A percentile compares a stretch with the other conserved stretches of the same genome.
phyloP scores from a whole-genome alignment of 35 echinoderm and acorn worm genomes.

The Holothuria glaberrima region DNA sequence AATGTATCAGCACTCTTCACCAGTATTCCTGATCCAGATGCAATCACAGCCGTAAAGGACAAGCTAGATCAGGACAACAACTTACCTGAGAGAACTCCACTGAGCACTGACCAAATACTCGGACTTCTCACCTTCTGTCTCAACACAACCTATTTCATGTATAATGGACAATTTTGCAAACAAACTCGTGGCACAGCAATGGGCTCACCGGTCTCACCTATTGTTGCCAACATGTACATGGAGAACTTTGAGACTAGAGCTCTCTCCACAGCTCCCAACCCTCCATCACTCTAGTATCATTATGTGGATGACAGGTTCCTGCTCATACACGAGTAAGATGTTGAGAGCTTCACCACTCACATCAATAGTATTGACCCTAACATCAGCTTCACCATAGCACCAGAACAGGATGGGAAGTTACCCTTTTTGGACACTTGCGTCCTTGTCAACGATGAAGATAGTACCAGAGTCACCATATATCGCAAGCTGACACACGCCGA shows the following conservation, averaged over 20 bases:
- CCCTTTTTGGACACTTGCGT: conserved; percentile 55
- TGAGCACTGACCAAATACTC: no score
- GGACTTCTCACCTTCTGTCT: conserved; percentile 24
- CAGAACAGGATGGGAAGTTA: conserved; percentile 39
- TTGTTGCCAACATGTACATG: conserved; percentile 63
- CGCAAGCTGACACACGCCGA: conserved; percentile 59
- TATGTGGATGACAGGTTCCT: conserved; percentile 66
- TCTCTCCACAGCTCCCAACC: conserved; percentile 29
- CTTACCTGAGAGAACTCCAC: no score
- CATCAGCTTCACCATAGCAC: conserved; percentile 69
- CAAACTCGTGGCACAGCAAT: conserved; percentile 49
- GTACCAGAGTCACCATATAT: no score
- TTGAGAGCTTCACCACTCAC: no score
- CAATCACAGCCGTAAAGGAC: no score
- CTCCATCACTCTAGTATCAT: conserved; percentile 25
- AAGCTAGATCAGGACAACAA: no score
- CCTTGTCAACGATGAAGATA: conserved; percentile 39
- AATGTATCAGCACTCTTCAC: no score
- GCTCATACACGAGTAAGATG: no score
- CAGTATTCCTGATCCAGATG: no score
- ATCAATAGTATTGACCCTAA: conserved; percentile 41
- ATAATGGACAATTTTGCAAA: background rate
- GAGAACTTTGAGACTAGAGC: conserved; percentile 55
- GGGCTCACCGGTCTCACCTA: conserved; percentile 52
- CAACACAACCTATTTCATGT: conserved; percentile 28